Percentiles rank a stretch among this genome's conserved stretches.
Conservation (phyloP, 1,140 invertebrate species). For the Brachionus rotundiformis region DNA sequence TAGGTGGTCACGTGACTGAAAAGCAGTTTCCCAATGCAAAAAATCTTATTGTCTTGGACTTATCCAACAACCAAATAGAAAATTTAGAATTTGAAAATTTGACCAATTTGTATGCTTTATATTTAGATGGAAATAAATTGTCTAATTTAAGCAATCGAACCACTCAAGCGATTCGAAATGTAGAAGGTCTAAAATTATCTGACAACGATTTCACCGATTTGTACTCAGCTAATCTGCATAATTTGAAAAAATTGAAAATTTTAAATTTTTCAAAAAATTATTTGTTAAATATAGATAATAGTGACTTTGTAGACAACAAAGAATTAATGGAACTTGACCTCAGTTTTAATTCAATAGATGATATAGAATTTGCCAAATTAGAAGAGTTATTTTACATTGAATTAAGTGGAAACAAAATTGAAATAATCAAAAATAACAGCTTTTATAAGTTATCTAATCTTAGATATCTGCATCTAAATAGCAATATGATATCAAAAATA, state of each 20-base stretch:
- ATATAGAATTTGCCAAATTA: not conserved
- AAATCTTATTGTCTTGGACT: not conserved
- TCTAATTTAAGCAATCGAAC: not conserved
- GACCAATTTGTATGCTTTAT: not conserved
- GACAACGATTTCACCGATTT: not conserved
- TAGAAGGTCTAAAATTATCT: not conserved
- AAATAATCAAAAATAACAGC: not conserved
- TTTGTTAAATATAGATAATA: not conserved
- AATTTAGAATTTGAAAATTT: not conserved
- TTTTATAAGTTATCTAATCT: not conserved
- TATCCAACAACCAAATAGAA: slow-evolving; percentile 5
- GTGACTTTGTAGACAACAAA: not conserved
- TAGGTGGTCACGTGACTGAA: not conserved
- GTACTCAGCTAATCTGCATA: not conserved
- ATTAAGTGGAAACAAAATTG: not conserved
- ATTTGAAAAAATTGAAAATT: not conserved
- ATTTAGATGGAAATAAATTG: slow-evolving; percentile 12
- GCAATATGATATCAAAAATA: not conserved
- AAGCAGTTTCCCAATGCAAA: not conserved
- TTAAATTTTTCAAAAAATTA: not conserved
- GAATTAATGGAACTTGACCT: not conserved
- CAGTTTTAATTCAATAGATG: not conserved
- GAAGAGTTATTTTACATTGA: not conserved
- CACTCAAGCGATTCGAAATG: not conserved
- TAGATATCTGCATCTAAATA: not conserved